phyloP scores from a whole-genome alignment of 2,888 invertebrate genomes.

The Eilema caniola region DNA sequence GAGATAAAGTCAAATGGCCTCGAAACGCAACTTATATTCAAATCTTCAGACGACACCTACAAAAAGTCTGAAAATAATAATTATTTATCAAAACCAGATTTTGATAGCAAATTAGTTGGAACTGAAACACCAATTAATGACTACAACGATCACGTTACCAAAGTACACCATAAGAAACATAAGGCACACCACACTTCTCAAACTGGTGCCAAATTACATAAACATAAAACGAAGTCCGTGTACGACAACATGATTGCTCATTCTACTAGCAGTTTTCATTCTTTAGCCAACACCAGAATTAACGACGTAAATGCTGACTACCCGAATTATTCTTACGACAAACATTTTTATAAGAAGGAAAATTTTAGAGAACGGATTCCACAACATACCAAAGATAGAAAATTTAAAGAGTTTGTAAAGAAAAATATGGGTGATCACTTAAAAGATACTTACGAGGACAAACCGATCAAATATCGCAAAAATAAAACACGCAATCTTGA shows the following conservation, averaged over 20 bases:
- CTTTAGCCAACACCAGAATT: constrained; percentile 54
- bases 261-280: constrained; percentile 66
- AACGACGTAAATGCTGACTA: constrained; percentile 35
- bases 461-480: constrained; percentile 46
- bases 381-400: constrained; percentile 43
- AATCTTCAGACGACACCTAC: constrained; percentile 57
- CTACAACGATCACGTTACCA: constrained; percentile 31
- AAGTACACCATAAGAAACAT: constrained; percentile 55
- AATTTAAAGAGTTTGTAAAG: constrained; percentile 45
- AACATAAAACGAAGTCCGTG: constrained; percentile 56
- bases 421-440: constrained; percentile 41
- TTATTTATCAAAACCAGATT: constrained; percentile 38
- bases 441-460: constrained; percentile 47
- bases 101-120: constrained; percentile 36
- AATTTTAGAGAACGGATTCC: constrained; percentile 29
- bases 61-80: constrained; percentile 60
- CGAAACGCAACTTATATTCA: constrained; percentile 66
- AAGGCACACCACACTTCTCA: constrained; percentile 48
- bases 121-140: constrained; percentile 34
- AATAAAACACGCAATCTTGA: constrained; percentile 60
- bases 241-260: constrained; percentile 53
- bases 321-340: constrained; percentile 42
- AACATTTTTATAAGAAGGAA: constrained; percentile 44
- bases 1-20: constrained; percentile 42
- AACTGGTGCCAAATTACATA: constrained; percentile 48